phyloP scores from a whole-genome alignment of 2,888 invertebrate species.

The Trichopoda pennipes region DNA sequence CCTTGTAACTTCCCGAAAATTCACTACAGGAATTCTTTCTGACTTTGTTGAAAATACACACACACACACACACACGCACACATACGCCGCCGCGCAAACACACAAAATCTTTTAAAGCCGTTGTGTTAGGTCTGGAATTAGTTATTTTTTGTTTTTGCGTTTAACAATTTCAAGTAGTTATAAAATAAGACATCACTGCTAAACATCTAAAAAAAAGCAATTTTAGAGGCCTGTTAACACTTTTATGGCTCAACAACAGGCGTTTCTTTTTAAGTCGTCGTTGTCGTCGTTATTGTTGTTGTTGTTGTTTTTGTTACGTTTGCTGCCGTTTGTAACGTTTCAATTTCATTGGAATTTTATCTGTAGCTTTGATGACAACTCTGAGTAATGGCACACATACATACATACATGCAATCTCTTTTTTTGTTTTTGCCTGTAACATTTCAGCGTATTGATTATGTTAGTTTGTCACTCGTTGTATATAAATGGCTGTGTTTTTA shows the following conservation, averaged over 20 bases:
- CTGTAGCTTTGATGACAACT: slow-evolving; percentile 55
- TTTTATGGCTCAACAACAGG: slow-evolving; percentile 47
- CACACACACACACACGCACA: slow-evolving; percentile 3
- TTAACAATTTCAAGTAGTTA: slow-evolving; percentile 39
- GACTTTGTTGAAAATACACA: slow-evolving; percentile 21
- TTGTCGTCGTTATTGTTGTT: no score
- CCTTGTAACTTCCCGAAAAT: slow-evolving; percentile 68
- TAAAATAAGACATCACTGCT: slow-evolving; percentile 43
- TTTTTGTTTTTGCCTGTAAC: slow-evolving; percentile 26
- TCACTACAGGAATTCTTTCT: slow-evolving; percentile 60
- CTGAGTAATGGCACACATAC: slow-evolving; percentile 36
- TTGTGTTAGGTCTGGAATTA: slow-evolving; percentile 38
- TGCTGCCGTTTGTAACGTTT: slow-evolving; percentile 47
- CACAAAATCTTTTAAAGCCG: slow-evolving; percentile 15
- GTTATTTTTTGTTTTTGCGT: slow-evolving; percentile 20
- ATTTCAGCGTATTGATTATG: slow-evolving; percentile 3
- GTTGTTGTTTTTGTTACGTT: slow-evolving; percentile 41
- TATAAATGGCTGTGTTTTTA: slow-evolving; percentile 68
- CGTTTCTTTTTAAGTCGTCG: slow-evolving; percentile 19
- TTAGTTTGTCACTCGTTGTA: slow-evolving; percentile 32
- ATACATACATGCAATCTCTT: no score
- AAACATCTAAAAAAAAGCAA: slow-evolving; percentile 35
- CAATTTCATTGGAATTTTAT: slow-evolving; percentile 60
- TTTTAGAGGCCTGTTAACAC: slow-evolving; percentile 58
- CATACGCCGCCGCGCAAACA: no score